Percentiles rank a stretch among this genome's conserved stretches.
phyloP scores from a whole-genome alignment of 2,888 invertebrate species.

The Drosophila percnosoma region DNA sequence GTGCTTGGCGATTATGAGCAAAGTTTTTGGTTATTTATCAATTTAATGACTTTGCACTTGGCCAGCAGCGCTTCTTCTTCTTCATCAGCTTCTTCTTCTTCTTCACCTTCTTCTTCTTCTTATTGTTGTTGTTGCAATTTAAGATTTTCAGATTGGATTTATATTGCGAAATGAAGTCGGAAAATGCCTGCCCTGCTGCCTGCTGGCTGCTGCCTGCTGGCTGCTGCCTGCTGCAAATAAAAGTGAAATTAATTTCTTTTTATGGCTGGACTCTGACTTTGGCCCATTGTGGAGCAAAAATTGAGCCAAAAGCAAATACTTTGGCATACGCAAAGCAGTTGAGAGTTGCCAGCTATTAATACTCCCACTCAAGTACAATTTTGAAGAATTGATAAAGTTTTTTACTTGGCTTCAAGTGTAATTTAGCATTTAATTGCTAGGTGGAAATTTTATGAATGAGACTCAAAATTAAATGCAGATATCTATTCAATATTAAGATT shows the following conservation, averaged over 20 bases:
- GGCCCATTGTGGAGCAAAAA: background rate
- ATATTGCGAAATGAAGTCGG: conserved; percentile 64
- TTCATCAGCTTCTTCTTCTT: background rate
- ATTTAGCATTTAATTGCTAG: background rate
- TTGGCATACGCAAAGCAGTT: conserved; percentile 7
- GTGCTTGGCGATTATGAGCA: conserved; percentile 73
- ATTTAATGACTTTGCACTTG: conserved; percentile 73
- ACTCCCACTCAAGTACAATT: background rate
- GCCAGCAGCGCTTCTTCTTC: conserved; percentile 26
- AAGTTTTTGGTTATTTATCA: conserved; percentile 77
- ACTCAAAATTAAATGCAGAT: background rate
- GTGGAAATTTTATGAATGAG: background rate
- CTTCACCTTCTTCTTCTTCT: background rate
- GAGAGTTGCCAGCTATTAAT: background rate
- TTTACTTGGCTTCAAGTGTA: background rate
- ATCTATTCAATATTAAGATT: background rate
- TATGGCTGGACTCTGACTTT: conserved; percentile 43
- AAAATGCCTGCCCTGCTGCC: conserved; percentile 19
- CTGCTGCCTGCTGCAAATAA: conserved; percentile 35
- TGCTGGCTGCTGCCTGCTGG: conserved; percentile 3
- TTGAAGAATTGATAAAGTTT: conserved; percentile 2
- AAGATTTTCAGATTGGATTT: conserved; percentile 70
- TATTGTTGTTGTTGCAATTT: conserved; percentile 44
- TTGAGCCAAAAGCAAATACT: background rate
- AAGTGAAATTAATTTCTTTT: conserved; percentile 64